A percentile compares a stretch with the other conserved stretches of the same genome.
Conservation (phyloP, 2,888 invertebrate species). For the Argyresthia goedartella region DNA sequence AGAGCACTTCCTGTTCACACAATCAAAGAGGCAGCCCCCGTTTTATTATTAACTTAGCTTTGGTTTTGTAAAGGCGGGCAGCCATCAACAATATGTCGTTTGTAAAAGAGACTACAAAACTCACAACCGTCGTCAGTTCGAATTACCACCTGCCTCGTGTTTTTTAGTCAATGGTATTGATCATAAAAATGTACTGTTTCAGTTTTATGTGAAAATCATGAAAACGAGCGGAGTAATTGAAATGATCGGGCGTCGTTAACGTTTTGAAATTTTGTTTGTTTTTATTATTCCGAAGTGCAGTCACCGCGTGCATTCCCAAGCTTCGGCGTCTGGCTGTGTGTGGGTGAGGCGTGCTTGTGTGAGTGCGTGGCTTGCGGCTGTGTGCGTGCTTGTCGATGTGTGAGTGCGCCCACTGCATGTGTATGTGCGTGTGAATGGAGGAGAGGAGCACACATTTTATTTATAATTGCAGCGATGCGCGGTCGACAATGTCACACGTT, state of each 20-base stretch:
- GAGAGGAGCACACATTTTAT: conserved; percentile 61
- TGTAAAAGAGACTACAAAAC: conserved; percentile 65
- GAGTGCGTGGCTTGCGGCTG: conserved; percentile 31
- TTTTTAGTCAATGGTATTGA: conserved; percentile 7
- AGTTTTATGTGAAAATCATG: not conserved
- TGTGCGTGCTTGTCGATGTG: conserved; percentile 28
- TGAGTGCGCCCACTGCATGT: conserved; percentile 43
- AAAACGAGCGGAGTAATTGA: not conserved
- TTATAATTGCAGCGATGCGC: conserved; percentile 69
- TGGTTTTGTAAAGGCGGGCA: conserved; percentile 57
- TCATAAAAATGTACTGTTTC: not conserved
- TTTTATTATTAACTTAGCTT: conserved; percentile 62
- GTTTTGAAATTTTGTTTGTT: conserved; percentile 62
- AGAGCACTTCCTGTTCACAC: conserved; percentile 58
- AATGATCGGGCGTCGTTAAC: conserved; percentile 15
- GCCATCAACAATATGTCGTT: conserved; percentile 64
- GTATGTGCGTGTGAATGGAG: conserved; percentile 68
- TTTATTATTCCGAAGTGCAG: conserved; percentile 69
- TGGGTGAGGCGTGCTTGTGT: conserved; percentile 33
- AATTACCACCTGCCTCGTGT: conserved; percentile 50
- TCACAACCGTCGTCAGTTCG: conserved; percentile 53
- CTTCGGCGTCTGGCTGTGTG: conserved; percentile 32
- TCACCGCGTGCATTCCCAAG: conserved; percentile 68
- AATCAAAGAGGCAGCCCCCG: conserved; percentile 48
- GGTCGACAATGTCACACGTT: conserved; percentile 57